Evolutionary conservation across 1,140 invertebrate genomes (phyloP), one percentile per base, ranked within the genome.

Genomic region (Drosophila erecta): DNA sequence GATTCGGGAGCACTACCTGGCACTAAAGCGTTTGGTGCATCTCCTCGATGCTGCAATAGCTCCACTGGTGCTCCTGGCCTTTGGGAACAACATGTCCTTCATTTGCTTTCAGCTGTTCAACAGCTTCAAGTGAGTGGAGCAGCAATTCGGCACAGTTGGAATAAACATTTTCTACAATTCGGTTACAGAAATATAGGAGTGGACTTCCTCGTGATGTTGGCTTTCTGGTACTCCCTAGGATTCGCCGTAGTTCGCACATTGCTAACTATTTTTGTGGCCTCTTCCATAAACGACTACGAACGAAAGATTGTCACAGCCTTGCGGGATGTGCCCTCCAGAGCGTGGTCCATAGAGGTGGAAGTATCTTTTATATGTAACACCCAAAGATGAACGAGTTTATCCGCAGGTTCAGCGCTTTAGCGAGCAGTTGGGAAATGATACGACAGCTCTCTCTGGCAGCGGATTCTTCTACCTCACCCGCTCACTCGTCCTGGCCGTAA

Each of bases 11-110:
- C 86, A 92, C 54, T 91, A 95, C 35, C 95, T 95, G 0, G 95
- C 95, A 30, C 91, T 93, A 0, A 95, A 94, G 62, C 95, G 96
- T 66, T 91, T 96, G 1, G 95, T 96, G 94, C 70, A 95, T 94
- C 46, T 95, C 93, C 54, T 92, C 94, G 90, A 91, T 59, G 3
- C 94, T 94, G 83, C 92, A 95, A 75, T 91, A 20, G 80, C 83
- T 14, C 78, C 80, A 2, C 46, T 92, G 10, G 77, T 90, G 3
- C 59, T 92, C 0, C 37, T 91, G 6, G 80, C 87, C 4, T 81
- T 86, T 58, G 76, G 87, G 20, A 92, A 92, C 27, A 92, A 91
- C 41, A 90, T 92, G 81, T 92, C 86, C 12, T 92, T 92, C 12
- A 92, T 92, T 27, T 91, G 91, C 37, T 90, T 91, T 78, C 91